Base-by-base conservation (phyloP, 2,888 invertebrate genomes). In the Macrophya annulata region DNA sequence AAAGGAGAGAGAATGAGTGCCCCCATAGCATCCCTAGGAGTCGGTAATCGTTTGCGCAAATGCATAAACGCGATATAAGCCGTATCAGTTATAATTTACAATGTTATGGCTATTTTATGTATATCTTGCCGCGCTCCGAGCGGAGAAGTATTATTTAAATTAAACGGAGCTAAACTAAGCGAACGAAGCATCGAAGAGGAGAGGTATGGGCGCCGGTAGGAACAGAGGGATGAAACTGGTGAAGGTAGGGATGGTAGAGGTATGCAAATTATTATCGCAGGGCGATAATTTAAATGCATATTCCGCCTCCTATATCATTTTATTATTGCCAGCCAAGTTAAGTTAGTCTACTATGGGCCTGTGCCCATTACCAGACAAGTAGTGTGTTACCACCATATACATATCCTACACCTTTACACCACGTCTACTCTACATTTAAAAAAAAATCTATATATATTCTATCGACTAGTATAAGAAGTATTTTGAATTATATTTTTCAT, bases 201-300 rank as follows among this genome's bases (percentile, higher is more conserved):
- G 87, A 87, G 88, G 87, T 62, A 87, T 85, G 88, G 87, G 89
- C 45, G 88, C 88, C 87, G 86, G 86, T 76, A 68, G 86, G 86
- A 92, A 93, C 85, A 85, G 86, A 85, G 85, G 85, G 85, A 86
- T 87, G 85, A 87, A 81, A 62, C 59, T 40, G 59, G 51, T 62
- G 59, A 37, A 43, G 83, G 83, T 83, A 68, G 83, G 68, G 48
- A 81, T 81, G 81, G 83, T 51, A 86, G 87, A 83, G 84, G 62
- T 55, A 85, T 48, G 83, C n/a, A 93, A 83, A 93, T 93, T 93
- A 93, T 93, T 93, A 93, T 93, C 93, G 92, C 93, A 90, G 92
- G 91, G 92, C 92, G 93, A 93, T 93, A 93, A 93, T 93, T 93
- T 93, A 93, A 93, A 93, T 93, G 93, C 93, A 93, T 93, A 93